These are phyloP conservation scores for Drosophila setosimentum DNA, from an alignment of 2,888 invertebrate genomes.

Conservation along the genomic window DNA sequence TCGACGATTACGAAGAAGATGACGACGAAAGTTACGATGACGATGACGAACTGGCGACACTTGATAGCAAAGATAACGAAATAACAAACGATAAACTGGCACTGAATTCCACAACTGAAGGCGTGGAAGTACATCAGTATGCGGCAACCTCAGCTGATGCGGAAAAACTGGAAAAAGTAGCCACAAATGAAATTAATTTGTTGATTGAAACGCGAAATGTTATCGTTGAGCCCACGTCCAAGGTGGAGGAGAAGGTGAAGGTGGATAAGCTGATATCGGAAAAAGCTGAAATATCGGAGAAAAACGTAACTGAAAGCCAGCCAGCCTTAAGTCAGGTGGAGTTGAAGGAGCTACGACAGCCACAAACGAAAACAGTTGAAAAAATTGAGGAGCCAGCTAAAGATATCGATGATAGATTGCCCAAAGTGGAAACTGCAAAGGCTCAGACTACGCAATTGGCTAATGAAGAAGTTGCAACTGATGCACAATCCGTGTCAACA, in stretches of 20 bases:
- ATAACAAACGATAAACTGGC: slow-evolving; percentile 21
- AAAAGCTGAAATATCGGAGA: not conserved
- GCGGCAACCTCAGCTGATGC: not conserved
- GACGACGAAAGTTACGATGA: slow-evolving; percentile 62
- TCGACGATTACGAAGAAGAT: slow-evolving; percentile 70
- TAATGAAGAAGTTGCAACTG: not conserved
- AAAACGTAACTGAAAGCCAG: not conserved
- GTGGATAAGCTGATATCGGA: not conserved
- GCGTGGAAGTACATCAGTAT: not conserved
- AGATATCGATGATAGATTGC: not conserved
- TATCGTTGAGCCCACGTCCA: not conserved
- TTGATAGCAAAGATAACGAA: slow-evolving; percentile 50
- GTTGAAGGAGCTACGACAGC: not conserved
- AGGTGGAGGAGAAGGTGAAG: not conserved
- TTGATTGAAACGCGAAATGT: slow-evolving; percentile 25
- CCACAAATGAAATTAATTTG: not conserved
- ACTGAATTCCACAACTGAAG: not conserved
- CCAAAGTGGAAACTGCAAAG: not conserved
- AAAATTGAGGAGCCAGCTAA: not conserved
- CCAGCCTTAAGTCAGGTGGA: not conserved
- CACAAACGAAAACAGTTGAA: not conserved
- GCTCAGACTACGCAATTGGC: not conserved
- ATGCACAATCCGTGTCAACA: not conserved
- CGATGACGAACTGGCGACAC: slow-evolving; percentile 57
- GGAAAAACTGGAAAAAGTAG: not conserved